Percentiles rank a stretch among this genome's conserved stretches.
Conservation (phyloP, 2,797 vertebrate species). For the Halcyon badia region DNA sequence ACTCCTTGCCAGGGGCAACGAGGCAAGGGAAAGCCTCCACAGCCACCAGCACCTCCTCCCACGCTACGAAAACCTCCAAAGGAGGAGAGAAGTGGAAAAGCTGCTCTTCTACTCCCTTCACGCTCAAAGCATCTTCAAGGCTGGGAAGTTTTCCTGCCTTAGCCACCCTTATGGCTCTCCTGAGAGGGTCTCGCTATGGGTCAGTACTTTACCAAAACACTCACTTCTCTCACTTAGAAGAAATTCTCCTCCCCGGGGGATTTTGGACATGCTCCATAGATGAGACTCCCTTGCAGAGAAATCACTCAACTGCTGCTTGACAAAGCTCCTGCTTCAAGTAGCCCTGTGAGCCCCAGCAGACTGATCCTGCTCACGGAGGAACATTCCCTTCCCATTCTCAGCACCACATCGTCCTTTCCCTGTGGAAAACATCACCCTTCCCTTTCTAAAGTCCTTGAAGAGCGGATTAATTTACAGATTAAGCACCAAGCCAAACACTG, state of each 20-base stretch:
- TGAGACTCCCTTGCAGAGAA: constrained; percentile 85
- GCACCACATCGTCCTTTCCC: constrained; percentile 2
- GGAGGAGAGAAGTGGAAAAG: neutral
- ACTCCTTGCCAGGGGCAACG: neutral
- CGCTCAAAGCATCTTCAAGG: neutral
- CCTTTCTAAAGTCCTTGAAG: constrained; percentile 2
- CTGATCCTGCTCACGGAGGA: neutral
- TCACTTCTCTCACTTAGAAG: constrained; percentile 71
- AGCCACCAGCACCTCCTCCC: neutral
- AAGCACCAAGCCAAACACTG: neutral
- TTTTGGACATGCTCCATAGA: constrained; percentile 84
- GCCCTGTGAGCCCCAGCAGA: neutral
- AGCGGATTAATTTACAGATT: neutral
- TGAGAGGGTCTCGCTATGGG: constrained; percentile 67
- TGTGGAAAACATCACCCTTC: neutral
- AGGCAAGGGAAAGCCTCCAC: neutral
- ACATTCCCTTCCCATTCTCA: neutral
- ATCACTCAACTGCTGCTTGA: constrained; percentile 80
- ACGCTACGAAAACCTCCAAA: neutral
- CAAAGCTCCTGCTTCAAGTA: constrained; percentile 70
- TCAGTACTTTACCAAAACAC: constrained; percentile 82
- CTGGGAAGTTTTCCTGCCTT: constrained; percentile 52
- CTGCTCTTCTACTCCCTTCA: neutral
- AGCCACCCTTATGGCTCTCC: constrained; percentile 64
- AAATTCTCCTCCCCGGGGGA: constrained; percentile 69